Evolutionary conservation across 1,140 invertebrate genomes (phyloP), one percentile per base, ranked within the genome.

Genomic region (Tribolium castaneum): DNA sequence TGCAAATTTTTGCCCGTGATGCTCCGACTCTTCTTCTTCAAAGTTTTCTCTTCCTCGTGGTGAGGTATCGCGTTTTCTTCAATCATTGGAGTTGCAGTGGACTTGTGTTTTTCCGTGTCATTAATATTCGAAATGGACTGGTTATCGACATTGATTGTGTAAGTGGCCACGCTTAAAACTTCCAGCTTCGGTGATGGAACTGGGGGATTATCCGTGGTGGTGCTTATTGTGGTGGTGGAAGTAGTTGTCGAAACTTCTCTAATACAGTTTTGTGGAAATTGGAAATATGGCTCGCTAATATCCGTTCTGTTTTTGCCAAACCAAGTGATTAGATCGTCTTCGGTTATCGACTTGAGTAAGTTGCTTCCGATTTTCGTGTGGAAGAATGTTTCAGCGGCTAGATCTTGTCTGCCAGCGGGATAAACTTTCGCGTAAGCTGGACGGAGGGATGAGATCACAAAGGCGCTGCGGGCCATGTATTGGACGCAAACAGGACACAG

Each of bases 281-380:
- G 7, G 4, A 70, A 66, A 66, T 66, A 16, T 22, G 49, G 19
- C 10, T 72, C 39, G 9, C 70, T n/a, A 52, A 30, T 66, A 45
- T 50, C 35, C 7, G 86, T 83, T 80, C 87, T 87, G 72, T 89
- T 88, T 83, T 88, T 88, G 50, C 90, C 90, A 81, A 92, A 92
- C 91, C 91, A 92, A 4, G 90, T 91, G 25, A 91, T 90, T 16
- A 91, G 87, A 82, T 92, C 91, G 83, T 92, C 91, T 62, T 90
- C 90, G 45, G 89, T 90, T 4, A 91, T 90, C 3, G 89, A 90
- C 77, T 87, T 86, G 0, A 92, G 82, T 56, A 91, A 84, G 19
- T 88, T 87, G 83, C 90, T 91, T 30, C 88, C 89, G 66, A 86
- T 85, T 76, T 87, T 87, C 0, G 90, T 89, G 50, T 91, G 90